Percentiles rank a stretch among this genome's conserved stretches.
These are phyloP conservation scores for Drosophila yakuba DNA, from an alignment of 1,140 invertebrate genomes.

Conservation along the genomic window DNA sequence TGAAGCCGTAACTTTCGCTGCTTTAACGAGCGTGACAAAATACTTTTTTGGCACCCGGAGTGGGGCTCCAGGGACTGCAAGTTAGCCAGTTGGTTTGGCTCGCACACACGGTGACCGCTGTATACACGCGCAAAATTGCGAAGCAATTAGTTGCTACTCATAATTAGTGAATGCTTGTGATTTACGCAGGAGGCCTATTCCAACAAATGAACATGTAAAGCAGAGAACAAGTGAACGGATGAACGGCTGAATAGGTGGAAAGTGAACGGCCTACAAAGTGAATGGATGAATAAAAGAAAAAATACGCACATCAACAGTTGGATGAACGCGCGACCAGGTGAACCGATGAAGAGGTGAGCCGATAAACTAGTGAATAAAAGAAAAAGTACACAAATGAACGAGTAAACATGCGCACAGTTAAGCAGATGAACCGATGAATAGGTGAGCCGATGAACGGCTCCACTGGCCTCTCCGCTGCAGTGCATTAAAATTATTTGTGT, in stretches of 20 bases:
- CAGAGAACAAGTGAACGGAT: background rate
- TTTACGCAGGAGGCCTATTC: background rate
- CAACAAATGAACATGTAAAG: too few species aligned
- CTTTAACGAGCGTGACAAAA: constrained; percentile 50
- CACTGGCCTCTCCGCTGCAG: background rate
- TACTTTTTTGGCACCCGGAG: constrained; percentile 6
- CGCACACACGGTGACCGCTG: background rate
- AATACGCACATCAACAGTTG: background rate
- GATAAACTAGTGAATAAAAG: too few species aligned
- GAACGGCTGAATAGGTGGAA: background rate
- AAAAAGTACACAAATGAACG: background rate
- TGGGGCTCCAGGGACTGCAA: background rate
- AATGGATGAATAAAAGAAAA: background rate
- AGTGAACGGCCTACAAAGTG: background rate
- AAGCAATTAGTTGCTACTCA: background rate
- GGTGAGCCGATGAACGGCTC: background rate
- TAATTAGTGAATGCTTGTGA: background rate
- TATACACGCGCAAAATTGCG: background rate
- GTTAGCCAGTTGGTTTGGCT: background rate
- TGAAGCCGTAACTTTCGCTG: constrained; percentile 51
- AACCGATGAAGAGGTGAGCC: background rate
- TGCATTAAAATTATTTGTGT: constrained; percentile 74
- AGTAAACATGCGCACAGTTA: background rate
- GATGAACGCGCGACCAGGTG: background rate
- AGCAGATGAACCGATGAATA: background rate